Evolutionary conservation across 2,888 invertebrate species (phyloP).

Genomic region (Patella caerulea): DNA sequence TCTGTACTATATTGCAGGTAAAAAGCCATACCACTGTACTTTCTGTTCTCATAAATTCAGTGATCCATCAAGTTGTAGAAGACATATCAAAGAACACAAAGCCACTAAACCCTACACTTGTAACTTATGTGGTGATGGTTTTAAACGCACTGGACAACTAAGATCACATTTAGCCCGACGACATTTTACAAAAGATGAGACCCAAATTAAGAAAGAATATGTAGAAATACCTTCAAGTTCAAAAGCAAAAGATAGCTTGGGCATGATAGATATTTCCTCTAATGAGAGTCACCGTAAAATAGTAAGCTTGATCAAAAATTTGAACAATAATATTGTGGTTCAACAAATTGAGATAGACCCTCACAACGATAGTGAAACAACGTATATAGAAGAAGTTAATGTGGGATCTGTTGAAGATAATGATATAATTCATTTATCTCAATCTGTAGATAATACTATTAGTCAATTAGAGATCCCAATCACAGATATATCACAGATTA

Average conservation of each 20-base stretch:
- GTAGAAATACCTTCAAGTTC: constrained; percentile 30
- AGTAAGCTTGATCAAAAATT: constrained; percentile 49
- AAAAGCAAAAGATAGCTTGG: constrained; percentile 4
- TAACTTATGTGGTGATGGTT: constrained; percentile 61
- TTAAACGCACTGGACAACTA: constrained; percentile 62
- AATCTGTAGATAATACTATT: neutral
- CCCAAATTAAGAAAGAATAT: constrained; percentile 32
- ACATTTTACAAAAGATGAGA: constrained; percentile 42
- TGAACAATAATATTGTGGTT: constrained; percentile 33
- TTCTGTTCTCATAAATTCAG: constrained; percentile 63
- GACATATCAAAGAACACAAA: constrained; percentile 65
- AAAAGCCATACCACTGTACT: constrained; percentile 64
- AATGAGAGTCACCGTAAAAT: constrained; percentile 48
- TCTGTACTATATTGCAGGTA: constrained; percentile 46
- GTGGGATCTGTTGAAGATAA: neutral
- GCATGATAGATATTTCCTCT: constrained; percentile 18
- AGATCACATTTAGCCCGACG: constrained; percentile 54
- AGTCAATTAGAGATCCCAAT: constrained; percentile 25
- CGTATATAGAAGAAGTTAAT: neutral
- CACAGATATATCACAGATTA: constrained; percentile 17
- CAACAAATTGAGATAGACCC: constrained; percentile 29
- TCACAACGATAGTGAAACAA: neutral
- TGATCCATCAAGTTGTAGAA: constrained; percentile 65
- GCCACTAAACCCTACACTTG: constrained; percentile 61
- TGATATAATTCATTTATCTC: neutral